A percentile compares a stretch with the other conserved stretches of the same genome.
Evolutionary conservation across 2,888 invertebrate species (phyloP).

Genomic region (Lycaena phlaeas): DNA sequence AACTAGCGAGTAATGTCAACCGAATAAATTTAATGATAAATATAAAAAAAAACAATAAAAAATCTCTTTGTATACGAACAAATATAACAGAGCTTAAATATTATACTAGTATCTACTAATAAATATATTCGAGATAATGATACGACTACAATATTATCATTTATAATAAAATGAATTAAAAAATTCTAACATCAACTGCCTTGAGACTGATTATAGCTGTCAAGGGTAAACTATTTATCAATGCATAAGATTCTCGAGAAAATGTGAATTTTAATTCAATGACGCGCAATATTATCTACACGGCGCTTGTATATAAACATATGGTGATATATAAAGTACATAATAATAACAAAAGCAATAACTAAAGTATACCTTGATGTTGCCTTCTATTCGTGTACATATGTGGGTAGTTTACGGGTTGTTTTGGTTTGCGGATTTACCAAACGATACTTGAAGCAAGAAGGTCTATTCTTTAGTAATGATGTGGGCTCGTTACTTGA

Average conservation of each 20-base stretch:
- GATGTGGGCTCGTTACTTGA: slow-evolving; percentile 62
- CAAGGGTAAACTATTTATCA: slow-evolving; percentile 37
- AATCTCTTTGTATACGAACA: slow-evolving; percentile 70
- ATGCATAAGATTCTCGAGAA: slow-evolving; percentile 28
- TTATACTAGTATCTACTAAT: slow-evolving; percentile 31
- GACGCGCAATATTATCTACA: slow-evolving; percentile 48
- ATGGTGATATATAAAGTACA: slow-evolving; percentile 68
- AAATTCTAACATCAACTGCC: slow-evolving; percentile 28
- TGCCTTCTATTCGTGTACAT: slow-evolving; percentile 66
- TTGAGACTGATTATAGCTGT: slow-evolving; percentile 55
- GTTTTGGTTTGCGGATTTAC: slow-evolving; percentile 38
- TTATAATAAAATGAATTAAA: slow-evolving; percentile 15
- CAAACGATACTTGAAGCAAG: slow-evolving; percentile 20
- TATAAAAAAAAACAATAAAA: slow-evolving; percentile 30
- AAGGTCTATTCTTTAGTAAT: slow-evolving; percentile 16
- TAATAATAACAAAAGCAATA: slow-evolving; percentile 67
- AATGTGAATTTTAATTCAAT: slow-evolving; percentile 21
- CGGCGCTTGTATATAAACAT: slow-evolving; percentile 50
- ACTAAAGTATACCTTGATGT: slow-evolving; percentile 72
- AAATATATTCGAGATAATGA: slow-evolving; percentile 40
- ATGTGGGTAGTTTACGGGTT: slow-evolving; percentile 45
- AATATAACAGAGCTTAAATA: slow-evolving; percentile 65
- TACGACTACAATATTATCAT: slow-evolving; percentile 13
- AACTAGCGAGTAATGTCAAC: slow-evolving; percentile 39
- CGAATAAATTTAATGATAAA: slow-evolving; percentile 40